Evolutionary conservation across 2,888 invertebrate species (phyloP), one percentile per base, ranked within the genome.

Genomic region (Gonocerus acuteangulatus): DNA sequence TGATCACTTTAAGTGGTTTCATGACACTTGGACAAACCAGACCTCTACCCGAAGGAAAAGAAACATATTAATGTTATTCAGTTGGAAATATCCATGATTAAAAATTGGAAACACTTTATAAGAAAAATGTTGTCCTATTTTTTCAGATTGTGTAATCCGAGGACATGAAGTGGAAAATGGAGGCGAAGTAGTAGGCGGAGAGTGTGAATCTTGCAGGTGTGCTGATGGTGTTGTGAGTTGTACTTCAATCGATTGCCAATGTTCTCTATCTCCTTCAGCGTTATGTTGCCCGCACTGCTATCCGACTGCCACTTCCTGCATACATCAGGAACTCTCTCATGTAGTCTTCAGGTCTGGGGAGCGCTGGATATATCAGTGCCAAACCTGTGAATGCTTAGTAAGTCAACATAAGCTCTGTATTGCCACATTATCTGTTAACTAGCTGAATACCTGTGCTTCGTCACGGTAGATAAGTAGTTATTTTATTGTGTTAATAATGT

Each of bases 351-450:
- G 82, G 73, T 88, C 86, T 73, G 90, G 90, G 58, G 88, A 92
- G 73, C 82, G 84, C 70, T 93, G 93, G 92, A 85, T 88, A 69
- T 90, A 89, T 77, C 87, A 91, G 76, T 93, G 93, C 76, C 89
- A 90, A 79, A 87, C 87, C 66, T 93, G 93, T 79, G 90, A 92
- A 79, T 93, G 93, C 76, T 79, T 89, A 75, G 88, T 88, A 72
- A 79, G 81, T 76, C n/a, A n/a, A n/a, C n/a, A n/a, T n/a, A n/a
- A n/a, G n/a, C n/a, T n/a, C n/a, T n/a, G n/a, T n/a, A n/a, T n/a
- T n/a, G n/a, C n/a, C n/a, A 32, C 11, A 11, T 9, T 32, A 32
- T 32, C 11, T 32, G n/a, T n/a, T n/a, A n/a, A n/a, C n/a, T n/a
- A n/a, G n/a, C n/a, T n/a, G n/a, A n/a, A n/a, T n/a, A n/a, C n/a